Base-by-base conservation (phyloP, 2,797 vertebrate genomes). In the Pelobates cultripes region DNA sequence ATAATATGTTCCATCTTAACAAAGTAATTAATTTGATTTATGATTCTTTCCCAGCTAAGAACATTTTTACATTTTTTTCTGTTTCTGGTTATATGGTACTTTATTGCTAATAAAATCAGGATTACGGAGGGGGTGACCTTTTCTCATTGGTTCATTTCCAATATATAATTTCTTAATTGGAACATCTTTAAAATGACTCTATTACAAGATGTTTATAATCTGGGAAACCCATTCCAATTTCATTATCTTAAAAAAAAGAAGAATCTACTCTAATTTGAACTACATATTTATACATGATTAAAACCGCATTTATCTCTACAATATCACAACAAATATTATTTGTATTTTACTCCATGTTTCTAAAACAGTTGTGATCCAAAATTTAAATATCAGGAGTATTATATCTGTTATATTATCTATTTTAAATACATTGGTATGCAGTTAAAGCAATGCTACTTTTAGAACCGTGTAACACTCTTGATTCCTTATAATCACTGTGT, bases 101-200 rank as follows among this genome's bases (percentile, higher is more conserved):
- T 80, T 73, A 79, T 73, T 7, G 61, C 78, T 73, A 80, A 80
- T 80, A 68, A 80, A 73, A 80, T 57, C 53, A 73, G 71, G 63
- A 73, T 73, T 66, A 72, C 78, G 66, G 73, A 80, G 73, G 53
- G 71, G 61, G 71, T 80, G 78, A 80, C 78, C 78, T 80, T 80
- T 68, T 60, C n/a, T 64, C 43, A 73, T 73, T 74, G 61, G 66
- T 73, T 80, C 47, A 80, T 14, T 67, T 80, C 67, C 67, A 80
- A 80, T 80, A 60, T 53, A 74, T 80, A 42, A 73, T 80, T 80
- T 43, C 57, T 73, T 47, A 57, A 68, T 53, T 80, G 70, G 13
- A 73, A 64, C 15, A 68, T 64, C 61, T 64, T 64, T 64, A 74
- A 70, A 78, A 55, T 4, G 12, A 40, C 67, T 70, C n/a, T 43